Conservation (phyloP, 2,113 vertebrate genomes). For the Forbesichthys agassizii region DNA sequence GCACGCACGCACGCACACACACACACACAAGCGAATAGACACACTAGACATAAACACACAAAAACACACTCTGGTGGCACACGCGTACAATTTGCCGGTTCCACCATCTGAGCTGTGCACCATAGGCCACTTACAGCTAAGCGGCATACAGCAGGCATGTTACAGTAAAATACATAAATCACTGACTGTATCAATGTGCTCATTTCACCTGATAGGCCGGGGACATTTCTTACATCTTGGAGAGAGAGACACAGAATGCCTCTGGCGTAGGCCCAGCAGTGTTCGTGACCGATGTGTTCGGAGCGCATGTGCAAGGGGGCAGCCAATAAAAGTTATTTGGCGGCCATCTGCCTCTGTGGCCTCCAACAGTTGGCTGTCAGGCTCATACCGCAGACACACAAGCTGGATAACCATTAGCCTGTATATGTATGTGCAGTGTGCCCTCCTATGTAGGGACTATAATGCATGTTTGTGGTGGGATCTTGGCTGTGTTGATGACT, state of each 20-base stretch:
- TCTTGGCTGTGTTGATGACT: slow-evolving; percentile 43
- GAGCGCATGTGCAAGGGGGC: slow-evolving; percentile 67
- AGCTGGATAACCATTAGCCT: slow-evolving; percentile 72
- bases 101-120: background rate
- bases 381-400: slow-evolving; percentile 60
- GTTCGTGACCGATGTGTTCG: slow-evolving; percentile 55
- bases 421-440: slow-evolving; percentile 50
- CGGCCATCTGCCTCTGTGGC: slow-evolving; percentile 72
- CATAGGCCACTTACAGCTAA: background rate
- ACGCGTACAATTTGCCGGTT: background rate
- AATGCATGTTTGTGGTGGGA: slow-evolving; percentile 59
- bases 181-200: slow-evolving; percentile 22
- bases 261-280: slow-evolving; percentile 42
- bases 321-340: slow-evolving; percentile 76
- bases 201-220: slow-evolving; percentile 29
- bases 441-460: slow-evolving; percentile 52
- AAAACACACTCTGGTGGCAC: slow-evolving; percentile 5
- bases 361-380: slow-evolving; percentile 69
- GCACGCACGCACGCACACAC: slow-evolving; percentile 16
- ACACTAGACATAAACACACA: slow-evolving; percentile 5
- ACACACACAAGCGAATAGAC: slow-evolving; percentile 3
- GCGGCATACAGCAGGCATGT: slow-evolving; percentile 6
- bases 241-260: slow-evolving; percentile 25
- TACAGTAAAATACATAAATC: slow-evolving; percentile 40
- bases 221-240: background rate